Conservation (phyloP, 2,113 vertebrate species). For the Cyphomyrus plagiostoma region DNA sequence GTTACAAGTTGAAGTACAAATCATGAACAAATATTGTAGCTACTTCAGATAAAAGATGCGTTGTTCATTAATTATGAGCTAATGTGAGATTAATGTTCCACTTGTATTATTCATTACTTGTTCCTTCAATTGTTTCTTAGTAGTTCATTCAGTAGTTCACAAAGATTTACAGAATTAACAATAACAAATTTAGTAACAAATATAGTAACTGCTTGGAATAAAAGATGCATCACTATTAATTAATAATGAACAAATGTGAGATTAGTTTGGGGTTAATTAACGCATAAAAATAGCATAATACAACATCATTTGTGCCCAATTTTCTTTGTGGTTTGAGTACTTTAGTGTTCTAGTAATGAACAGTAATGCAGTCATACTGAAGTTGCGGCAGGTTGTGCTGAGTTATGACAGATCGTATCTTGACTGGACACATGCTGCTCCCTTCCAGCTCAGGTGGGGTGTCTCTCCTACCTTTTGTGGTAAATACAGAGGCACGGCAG, state of each 20-base stretch:
- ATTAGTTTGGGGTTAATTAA: background rate
- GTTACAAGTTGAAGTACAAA: background rate
- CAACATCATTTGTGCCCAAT: background rate
- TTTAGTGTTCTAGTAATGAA: background rate
- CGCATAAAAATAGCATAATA: background rate
- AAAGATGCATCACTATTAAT: too few relatives aligned
- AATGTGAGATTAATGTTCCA: background rate
- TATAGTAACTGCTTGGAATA: too few relatives aligned
- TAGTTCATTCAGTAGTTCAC: background rate
- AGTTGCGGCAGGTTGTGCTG: background rate
- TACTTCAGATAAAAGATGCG: background rate
- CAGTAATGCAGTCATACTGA: background rate
- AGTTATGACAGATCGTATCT: background rate
- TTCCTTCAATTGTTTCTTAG: background rate
- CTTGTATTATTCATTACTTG: background rate
- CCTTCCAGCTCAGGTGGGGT: background rate
- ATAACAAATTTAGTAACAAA: too few relatives aligned
- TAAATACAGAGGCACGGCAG: slow-evolving; percentile 99
- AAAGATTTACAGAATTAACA: too few relatives aligned
- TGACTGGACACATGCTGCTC: background rate
- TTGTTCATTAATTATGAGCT: background rate
- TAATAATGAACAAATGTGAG: too few relatives aligned
- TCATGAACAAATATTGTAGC: background rate
- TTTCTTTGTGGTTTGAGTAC: background rate
- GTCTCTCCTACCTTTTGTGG: slow-evolving; percentile 83